Base-by-base conservation (phyloP, 2,797 vertebrate genomes). In the Peromyscus aztecus region DNA sequence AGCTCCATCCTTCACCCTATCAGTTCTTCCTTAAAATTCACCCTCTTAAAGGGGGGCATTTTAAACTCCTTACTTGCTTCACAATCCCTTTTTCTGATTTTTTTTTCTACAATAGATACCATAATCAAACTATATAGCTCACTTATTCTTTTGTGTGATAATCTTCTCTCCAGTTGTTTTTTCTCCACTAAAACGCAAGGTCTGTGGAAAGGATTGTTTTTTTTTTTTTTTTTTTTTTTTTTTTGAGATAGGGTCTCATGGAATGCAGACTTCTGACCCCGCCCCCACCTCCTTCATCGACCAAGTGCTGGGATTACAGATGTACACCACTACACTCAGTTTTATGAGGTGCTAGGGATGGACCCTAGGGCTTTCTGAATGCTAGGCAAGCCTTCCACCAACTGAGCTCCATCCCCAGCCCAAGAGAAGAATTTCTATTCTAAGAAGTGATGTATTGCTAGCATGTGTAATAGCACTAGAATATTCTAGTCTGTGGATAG, bases 1-100 rank as follows among this genome's bases (percentile, higher is more conserved):
- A 81, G 59, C 67, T 92, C 63, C 6, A 4, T 63, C 37, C 43
- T 61, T 43, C n/a, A n/a, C 61, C 19, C 49, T 52, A 59, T 89
- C 63, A 34, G n/a, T 80, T 76, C 46, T 91, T 95, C 24, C 61
- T 52, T 82, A 80, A 81, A 83, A 24, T 59, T 94, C 61, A 91
- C 19, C 34, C 61, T 82, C 71, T 88, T 29, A 46, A 55, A 89
- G 37, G 67, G 40, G 17, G 7, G 0, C 27, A 43, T 49, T 91
- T 89, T 59, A 90, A 76, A 89, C 3, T 75, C 57, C 67, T 71
- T 84, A 89, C 63, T 24, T 27, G 86, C 40, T 29, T 82, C 24
- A 37, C 6, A 46, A 81, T 73, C 27, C 23, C 29, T 14, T 82
- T 89, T 82, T 67, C n/a, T 93, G 37, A 55, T 80, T 92, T 94